Conservation (phyloP, 2,888 invertebrate species). For the Byasa hedistus region DNA sequence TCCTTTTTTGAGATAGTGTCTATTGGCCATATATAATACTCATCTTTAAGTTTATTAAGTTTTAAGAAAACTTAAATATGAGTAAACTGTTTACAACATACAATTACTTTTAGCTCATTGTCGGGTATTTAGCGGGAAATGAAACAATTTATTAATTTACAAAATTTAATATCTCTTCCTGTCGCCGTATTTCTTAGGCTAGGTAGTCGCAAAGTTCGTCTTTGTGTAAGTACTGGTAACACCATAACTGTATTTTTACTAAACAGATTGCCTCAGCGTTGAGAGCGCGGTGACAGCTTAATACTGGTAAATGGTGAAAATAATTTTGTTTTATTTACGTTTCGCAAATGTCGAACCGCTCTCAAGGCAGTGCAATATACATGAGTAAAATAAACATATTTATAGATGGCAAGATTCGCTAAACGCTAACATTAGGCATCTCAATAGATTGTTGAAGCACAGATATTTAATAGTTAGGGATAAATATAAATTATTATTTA, state of each 20-base stretch:
- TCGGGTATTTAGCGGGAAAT: slow-evolving; percentile 9
- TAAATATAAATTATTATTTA: slow-evolving; percentile 15
- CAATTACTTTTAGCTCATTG: no score
- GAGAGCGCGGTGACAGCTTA: slow-evolving; percentile 35
- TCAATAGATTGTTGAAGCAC: slow-evolving; percentile 39
- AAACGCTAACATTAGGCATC: slow-evolving; percentile 72
- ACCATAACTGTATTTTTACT: slow-evolving; percentile 62
- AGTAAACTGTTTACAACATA: no score
- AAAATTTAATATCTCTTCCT: slow-evolving; percentile 75
- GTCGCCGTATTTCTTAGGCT: slow-evolving; percentile 71
- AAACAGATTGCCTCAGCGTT: slow-evolving; percentile 53
- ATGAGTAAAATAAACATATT: slow-evolving; percentile 57
- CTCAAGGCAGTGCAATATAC: slow-evolving; percentile 51
- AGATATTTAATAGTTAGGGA: slow-evolving; percentile 30
- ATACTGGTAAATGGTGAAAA: slow-evolving; percentile 23
- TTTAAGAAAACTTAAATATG: no score
- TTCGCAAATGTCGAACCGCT: slow-evolving; percentile 29
- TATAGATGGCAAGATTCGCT: slow-evolving; percentile 74
- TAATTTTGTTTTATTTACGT: not conserved
- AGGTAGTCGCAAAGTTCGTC: slow-evolving; percentile 65
- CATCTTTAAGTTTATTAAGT: no score
- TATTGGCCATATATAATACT: no score
- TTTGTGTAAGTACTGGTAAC: slow-evolving; percentile 76
- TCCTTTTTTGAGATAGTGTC: no score
- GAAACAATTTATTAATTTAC: slow-evolving; percentile 35